Conservation (phyloP, 2,113 vertebrate genomes). For the Microcebus griseorufus region DNA sequence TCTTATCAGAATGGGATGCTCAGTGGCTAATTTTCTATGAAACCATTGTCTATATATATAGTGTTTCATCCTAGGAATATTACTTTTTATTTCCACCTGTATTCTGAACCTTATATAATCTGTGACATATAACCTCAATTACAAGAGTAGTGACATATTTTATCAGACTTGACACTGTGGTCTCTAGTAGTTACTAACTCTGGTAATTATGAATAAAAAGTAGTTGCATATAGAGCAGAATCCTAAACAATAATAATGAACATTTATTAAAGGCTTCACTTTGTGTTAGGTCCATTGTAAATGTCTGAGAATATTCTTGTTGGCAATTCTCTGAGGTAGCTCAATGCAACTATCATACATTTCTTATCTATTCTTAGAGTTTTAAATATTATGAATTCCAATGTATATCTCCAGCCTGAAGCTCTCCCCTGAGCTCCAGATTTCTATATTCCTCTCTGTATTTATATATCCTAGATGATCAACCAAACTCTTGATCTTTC, state of each 20-base stretch:
- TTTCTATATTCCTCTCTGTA: background rate
- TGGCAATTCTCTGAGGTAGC: background rate
- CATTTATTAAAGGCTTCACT: background rate
- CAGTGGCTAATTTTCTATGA: background rate
- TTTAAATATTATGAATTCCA: conserved; percentile 16
- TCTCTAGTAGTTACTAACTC: conserved; percentile 14
- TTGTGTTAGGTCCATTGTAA: background rate
- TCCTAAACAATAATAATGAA: background rate
- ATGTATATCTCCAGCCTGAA: background rate
- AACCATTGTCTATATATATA: background rate
- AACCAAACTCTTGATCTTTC: background rate
- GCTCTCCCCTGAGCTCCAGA: background rate
- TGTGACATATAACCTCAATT: background rate
- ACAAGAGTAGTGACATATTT: background rate
- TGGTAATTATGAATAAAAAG: conserved; percentile 13
- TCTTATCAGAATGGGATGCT: background rate
- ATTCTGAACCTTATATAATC: background rate
- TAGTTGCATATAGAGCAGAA: background rate
- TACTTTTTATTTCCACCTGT: background rate
- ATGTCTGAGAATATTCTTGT: background rate
- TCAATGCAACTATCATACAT: background rate
- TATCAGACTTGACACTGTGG: background rate
- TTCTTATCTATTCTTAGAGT: background rate
- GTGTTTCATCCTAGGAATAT: background rate
- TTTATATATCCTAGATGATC: background rate